Base-by-base conservation (phyloP, 1,140 invertebrate genomes). In the Monochamus saltuarius region DNA sequence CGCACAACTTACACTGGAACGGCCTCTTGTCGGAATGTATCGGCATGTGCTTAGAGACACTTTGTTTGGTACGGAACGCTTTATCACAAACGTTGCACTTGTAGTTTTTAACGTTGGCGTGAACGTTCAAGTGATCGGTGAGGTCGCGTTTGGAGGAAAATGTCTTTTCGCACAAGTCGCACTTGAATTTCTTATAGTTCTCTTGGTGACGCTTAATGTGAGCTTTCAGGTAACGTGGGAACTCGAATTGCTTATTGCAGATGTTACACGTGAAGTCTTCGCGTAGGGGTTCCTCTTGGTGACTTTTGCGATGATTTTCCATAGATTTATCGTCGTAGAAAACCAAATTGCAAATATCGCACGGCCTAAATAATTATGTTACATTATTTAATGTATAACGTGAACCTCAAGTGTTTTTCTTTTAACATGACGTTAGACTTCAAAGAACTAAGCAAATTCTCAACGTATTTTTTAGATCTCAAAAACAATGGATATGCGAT, bases 11-110 rank as follows among this genome's bases (percentile, higher is more conserved):
- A 34, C 63, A 65, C 10, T 49, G 38, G 17, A 56, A 65, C 4
- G 63, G 63, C 13, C 58, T 42, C 16, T 54, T 62, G 13, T 62
- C 45, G 14, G 55, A 62, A 34, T 57, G 57, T 52, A 59, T 59
- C 0, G 57, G 57, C 57, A 56, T 49, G 53, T 56, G 53, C 22
- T 61, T 61, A 11, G 16, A 47, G 6, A 61, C 59, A 11, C 43
- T 56, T 29, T 59, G 49, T 19, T 59, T 52, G 10, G 57, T 59
- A 7, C 57, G 16, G 29, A 59, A 59, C 10, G 57, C 49, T 37
- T 59, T 59, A 42, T 59, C 14, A 17, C 57, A 59, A 16, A 59
- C 39, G 13, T 36, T 22, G 35, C 57, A 59, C 1, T 22, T 13
- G 39, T 42, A 59, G 16, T 59, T 53, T 35, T 59, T 59, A 4